phyloP scores from a whole-genome alignment of 2,113 vertebrate species.

The Lycaon pictus region DNA sequence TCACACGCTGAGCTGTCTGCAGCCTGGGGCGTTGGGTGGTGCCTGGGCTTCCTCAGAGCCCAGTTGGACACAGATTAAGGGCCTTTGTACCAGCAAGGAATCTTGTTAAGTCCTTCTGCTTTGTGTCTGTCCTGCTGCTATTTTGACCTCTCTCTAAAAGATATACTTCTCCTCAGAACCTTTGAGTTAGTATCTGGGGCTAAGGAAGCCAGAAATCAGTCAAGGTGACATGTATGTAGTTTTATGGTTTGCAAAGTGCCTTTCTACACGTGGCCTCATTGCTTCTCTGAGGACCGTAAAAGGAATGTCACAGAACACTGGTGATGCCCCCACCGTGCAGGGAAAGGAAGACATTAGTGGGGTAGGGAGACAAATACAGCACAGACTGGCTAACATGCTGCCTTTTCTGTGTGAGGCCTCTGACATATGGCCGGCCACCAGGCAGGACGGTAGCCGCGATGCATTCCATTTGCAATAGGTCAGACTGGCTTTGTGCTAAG shows the following conservation, averaged over 20 bases:
- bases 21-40: not conserved
- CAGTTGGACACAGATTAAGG: not conserved
- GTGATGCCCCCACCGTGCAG: not conserved
- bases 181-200: not conserved
- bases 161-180: not conserved
- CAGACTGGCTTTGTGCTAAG: constrained; percentile 49
- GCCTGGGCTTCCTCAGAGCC: not conserved
- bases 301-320: not conserved
- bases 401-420: not conserved
- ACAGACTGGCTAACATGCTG: not conserved
- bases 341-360: not conserved
- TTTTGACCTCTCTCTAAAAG: not conserved
- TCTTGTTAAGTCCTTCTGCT: not conserved
- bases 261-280: not conserved
- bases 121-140: not conserved
- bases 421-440: not conserved
- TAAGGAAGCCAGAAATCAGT: not conserved
- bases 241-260: constrained; percentile 11
- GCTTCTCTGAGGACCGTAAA: not conserved
- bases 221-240: not conserved
- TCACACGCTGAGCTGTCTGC: not conserved
- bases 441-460: not conserved
- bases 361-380: not conserved
- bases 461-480: constrained; percentile 71
- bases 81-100: not conserved